phyloP scores from a whole-genome alignment of 2,797 vertebrate genomes.

The Molossus alvarezi region DNA sequence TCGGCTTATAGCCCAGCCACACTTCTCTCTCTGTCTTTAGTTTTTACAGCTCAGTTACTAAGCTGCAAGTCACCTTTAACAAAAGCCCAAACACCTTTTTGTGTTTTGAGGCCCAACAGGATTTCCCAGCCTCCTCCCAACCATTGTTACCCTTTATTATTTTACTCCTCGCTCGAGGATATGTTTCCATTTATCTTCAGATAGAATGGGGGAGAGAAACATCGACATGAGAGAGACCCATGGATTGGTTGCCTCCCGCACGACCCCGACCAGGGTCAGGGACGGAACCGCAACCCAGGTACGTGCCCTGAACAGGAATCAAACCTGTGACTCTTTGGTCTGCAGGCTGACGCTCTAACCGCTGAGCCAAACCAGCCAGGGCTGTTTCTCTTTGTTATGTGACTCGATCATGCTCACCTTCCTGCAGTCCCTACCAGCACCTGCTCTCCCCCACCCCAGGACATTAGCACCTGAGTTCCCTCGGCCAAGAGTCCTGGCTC shows the following conservation, averaged over 20 bases:
- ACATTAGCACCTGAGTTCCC: background rate
- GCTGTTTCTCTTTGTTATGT: background rate
- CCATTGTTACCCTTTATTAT: background rate
- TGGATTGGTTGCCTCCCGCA: too few relatives aligned
- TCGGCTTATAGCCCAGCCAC: background rate
- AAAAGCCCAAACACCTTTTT: background rate
- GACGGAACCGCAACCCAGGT: too few relatives aligned
- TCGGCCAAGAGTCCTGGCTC: background rate
- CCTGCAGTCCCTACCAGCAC: background rate
- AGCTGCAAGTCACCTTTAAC: background rate
- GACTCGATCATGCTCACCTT: rapidly evolving
- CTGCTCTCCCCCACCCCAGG: background rate
- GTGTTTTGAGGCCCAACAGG: background rate
- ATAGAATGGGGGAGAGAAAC: too few relatives aligned
- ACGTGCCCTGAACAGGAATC: too few relatives aligned
- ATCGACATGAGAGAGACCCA: too few relatives aligned
- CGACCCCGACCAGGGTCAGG: too few relatives aligned
- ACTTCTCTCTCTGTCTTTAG: background rate
- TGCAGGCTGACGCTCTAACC: too few relatives aligned
- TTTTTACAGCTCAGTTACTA: background rate
- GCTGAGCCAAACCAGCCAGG: too few relatives aligned
- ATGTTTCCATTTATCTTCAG: too few relatives aligned
- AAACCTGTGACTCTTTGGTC: too few relatives aligned
- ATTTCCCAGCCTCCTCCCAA: too few relatives aligned
- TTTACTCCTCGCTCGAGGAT: too few relatives aligned